Conservation (phyloP, 2,797 vertebrate species). For the Capromys pilorides region DNA sequence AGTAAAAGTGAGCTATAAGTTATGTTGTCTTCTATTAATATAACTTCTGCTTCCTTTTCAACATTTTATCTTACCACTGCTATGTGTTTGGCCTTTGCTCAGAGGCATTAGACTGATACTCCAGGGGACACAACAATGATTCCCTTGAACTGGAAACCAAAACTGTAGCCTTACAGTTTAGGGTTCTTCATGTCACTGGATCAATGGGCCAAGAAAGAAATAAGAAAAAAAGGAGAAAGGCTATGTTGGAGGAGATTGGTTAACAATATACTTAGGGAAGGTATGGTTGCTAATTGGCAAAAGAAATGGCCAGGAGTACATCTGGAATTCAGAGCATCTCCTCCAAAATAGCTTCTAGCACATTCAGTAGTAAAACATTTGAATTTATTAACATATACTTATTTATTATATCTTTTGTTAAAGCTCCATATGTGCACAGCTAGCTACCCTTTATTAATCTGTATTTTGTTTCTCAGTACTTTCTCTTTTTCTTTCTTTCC, state of each 20-base stretch:
- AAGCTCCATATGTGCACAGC: not conserved
- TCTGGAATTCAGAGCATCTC: not conserved
- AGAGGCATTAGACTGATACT: not conserved
- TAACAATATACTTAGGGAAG: not conserved
- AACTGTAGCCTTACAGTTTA: not conserved
- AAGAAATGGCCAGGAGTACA: too few relatives aligned
- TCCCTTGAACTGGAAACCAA: not conserved
- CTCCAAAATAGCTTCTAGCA: not conserved
- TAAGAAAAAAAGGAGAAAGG: not conserved
- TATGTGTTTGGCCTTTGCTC: not conserved
- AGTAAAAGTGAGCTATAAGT: not conserved
- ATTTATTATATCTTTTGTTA: not conserved
- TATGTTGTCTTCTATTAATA: not conserved
- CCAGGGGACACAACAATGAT: not conserved
- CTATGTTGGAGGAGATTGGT: not conserved
- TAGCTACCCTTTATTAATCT: not conserved
- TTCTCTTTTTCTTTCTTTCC: not conserved
- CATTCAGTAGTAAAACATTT: not conserved
- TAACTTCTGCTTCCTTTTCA: not conserved
- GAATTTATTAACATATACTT: not conserved
- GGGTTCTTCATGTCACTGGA: too few relatives aligned
- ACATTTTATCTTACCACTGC: not conserved
- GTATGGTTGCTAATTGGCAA: too few relatives aligned
- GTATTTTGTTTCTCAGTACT: not conserved
- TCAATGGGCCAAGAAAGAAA: not conserved